Percentiles rank a stretch among this genome's conserved stretches.
These are phyloP conservation scores for Euplagia quadripunctaria DNA, from an alignment of 2,888 invertebrate genomes.

Conservation along the genomic window DNA sequence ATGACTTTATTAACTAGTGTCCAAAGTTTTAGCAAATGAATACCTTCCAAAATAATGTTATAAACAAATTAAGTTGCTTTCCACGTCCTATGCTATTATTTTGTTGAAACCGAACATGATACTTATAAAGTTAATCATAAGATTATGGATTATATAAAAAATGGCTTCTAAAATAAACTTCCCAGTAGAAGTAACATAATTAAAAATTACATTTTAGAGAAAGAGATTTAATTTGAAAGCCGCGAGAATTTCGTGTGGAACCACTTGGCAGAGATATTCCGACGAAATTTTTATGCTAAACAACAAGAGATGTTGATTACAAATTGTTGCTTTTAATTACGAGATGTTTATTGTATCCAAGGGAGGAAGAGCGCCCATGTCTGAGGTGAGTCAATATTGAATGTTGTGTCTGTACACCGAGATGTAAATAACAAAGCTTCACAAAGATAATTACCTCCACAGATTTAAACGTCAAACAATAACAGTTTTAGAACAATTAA, in stretches of 20 bases:
- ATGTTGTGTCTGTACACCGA: background rate
- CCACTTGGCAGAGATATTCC: conserved; percentile 1
- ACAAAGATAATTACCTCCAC: background rate
- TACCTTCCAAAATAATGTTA: no score
- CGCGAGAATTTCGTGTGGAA: background rate
- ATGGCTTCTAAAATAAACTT: background rate
- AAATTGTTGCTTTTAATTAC: conserved; percentile 1
- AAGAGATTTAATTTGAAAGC: background rate
- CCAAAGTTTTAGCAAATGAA: no score
- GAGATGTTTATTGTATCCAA: background rate
- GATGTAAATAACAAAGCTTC: background rate
- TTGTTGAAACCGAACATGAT: background rate
- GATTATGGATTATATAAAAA: no score
- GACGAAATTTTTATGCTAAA: background rate
- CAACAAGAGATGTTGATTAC: background rate
- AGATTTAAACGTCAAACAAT: no score
- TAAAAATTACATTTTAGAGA: background rate
- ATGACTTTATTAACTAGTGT: no score
- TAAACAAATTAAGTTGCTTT: no score
- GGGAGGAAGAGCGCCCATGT: background rate
- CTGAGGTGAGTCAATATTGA: background rate
- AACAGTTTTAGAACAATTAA: no score
- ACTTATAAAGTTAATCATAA: background rate
- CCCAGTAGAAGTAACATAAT: no score
- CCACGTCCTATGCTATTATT: no score